These are phyloP conservation scores for Riparia riparia DNA, from an alignment of 2,113 vertebrate species.

Conservation along the genomic window DNA sequence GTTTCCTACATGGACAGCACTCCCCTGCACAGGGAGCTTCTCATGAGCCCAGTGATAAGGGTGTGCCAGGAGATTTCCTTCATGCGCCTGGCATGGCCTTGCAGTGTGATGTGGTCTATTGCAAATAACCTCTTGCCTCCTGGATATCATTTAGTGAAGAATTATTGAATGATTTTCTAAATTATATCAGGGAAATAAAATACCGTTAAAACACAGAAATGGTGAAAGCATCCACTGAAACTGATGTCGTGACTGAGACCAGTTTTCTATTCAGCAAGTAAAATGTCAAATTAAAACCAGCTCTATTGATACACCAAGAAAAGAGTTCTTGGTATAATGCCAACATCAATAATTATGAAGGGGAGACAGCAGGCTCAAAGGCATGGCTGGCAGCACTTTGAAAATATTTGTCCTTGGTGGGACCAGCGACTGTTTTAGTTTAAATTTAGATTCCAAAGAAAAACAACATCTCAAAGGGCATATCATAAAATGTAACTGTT, in stretches of 20 bases:
- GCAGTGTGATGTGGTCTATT: neutral
- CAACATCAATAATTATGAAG: constrained; percentile 28
- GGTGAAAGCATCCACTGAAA: constrained; percentile 25
- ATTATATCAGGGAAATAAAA: neutral
- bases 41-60: neutral
- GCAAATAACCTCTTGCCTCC: neutral
- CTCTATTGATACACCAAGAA: constrained; percentile 7
- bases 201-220: neutral
- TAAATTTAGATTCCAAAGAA: constrained; percentile 35
- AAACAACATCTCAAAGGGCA: neutral
- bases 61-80: neutral
- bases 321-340: constrained; percentile 8
- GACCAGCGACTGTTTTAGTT: neutral
- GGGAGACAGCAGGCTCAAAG: constrained; percentile 20
- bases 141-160: neutral
- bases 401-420: constrained; percentile 37
- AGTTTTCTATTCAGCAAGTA: neutral
- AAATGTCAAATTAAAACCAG: constrained; percentile 23
- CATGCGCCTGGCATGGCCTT: neutral
- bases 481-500: neutral
- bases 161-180: neutral
- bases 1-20: neutral
- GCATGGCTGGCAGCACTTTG: neutral
- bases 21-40: neutral
- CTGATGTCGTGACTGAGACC: neutral